A percentile compares a stretch with the other conserved stretches of the same genome.
Evolutionary conservation across 2,797 vertebrate species (phyloP).

Genomic region (Karalla daura): DNA sequence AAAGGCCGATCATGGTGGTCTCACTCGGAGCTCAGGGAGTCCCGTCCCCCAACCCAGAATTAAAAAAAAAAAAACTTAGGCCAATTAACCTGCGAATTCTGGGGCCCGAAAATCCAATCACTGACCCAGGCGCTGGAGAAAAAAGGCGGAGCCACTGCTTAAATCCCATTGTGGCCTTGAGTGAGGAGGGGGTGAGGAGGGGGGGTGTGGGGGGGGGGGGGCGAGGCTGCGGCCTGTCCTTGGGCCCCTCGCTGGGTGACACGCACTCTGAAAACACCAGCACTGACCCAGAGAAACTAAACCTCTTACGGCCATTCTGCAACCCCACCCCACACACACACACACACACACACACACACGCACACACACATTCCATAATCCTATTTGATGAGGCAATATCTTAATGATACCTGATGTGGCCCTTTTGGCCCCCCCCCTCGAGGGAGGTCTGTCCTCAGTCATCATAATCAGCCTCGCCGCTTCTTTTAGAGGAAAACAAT

Average conservation of each 20-base stretch:
- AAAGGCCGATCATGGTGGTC: constrained; percentile 12
- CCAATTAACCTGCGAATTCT: constrained; percentile 56
- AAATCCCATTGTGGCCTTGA: constrained; percentile 80
- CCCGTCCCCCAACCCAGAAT: constrained; percentile 29
- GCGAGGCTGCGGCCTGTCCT: constrained; percentile 74
- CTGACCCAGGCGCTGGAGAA: constrained; percentile 26
- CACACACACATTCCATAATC: constrained; percentile 67
- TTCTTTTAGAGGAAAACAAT: constrained; percentile 58
- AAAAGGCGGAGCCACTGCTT: constrained; percentile 48
- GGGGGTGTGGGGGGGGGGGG: too few relatives aligned
- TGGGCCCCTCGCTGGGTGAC: constrained; percentile 66
- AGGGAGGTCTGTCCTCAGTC: constrained; percentile 69
- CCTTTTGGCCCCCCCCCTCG: constrained; percentile 51
- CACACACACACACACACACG: constrained; percentile 12
- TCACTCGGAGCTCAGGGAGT: constrained; percentile 23
- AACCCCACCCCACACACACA: constrained; percentile 12
- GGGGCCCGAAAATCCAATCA: constrained; percentile 73
- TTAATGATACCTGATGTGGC: constrained; percentile 81
- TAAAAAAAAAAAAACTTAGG: constrained; percentile 40
- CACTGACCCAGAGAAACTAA: constrained; percentile 76
- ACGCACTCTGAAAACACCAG: constrained; percentile 63
- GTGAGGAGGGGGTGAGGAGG: too few relatives aligned
- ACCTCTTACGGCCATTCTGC: constrained; percentile 74
- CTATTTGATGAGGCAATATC: constrained; percentile 84
- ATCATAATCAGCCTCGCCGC: constrained; percentile 65